Base-by-base conservation (phyloP, 2,888 invertebrate species). In the Chrysodeixis includens region DNA sequence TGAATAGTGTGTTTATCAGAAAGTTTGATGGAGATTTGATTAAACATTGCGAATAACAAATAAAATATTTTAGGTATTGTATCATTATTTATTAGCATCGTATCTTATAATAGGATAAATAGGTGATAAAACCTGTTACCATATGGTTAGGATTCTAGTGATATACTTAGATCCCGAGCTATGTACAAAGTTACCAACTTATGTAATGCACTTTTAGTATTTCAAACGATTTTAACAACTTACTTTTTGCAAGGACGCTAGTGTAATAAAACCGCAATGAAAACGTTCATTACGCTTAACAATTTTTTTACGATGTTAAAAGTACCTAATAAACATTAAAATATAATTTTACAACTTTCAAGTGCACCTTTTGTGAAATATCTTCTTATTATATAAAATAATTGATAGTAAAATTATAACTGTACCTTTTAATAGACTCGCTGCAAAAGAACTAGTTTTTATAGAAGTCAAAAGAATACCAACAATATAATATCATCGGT, bases 111-210 rank as follows among this genome's bases (percentile, higher is more conserved):
- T 6, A 20, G 1, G 20, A 18, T 10, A 12, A 20, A 49, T 49
- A 49, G 5, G 18, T 20, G 7, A 20, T 49, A 20, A 49, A 10
- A 10, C 9, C 10, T 12, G 46, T 49, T 49, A 49, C 46, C 46
- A 49, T 10, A 20, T 49, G 12, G 46, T 20, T 20, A 20, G 46
- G 46, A 10, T 20, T 49, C 18, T 44, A 5, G 9, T 32, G 32
- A 32, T 32, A 10, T 32, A 32, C n/a, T 40, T 40, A n/a, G 20
- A 20, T 18, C 10, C 20, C 20, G 10, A 49, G 20, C 44, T 44
- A 10, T 56, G n/a, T 46, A 56, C n/a, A 40, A 44, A 44, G 56
- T 56, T 56, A 57, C 57, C 57, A 57, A 30, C 49, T 49, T 49
- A 49, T 49, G 14, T 30, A 57, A 49, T 49, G 57, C 57, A 49